Evolutionary conservation across 1,140 invertebrate species (phyloP), one percentile per base, ranked within the genome.

Genomic region (Ips typographus): DNA sequence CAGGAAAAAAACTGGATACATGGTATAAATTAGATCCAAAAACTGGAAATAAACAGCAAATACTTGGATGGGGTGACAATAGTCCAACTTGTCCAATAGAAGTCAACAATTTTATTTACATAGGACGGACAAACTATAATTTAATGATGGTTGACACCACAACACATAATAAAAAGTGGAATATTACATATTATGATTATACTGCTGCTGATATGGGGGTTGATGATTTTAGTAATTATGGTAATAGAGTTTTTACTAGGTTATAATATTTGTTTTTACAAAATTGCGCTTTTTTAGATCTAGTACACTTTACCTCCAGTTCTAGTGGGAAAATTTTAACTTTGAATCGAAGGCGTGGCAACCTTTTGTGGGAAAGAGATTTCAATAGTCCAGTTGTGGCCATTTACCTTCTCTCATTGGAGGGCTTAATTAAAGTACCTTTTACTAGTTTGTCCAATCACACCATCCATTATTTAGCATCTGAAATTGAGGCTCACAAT

Each of bases 21-120:
- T 99, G 96, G 96, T 95, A 96, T 77, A 92, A 91, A 73, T 85
- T 99, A n/a, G 94, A 99, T 83, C 92, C 92, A 1, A 83, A 88
- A 69, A 96, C 93, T 5, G 96, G 96, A 0, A 83, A 87, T 42
- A 93, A 92, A 76, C 86, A 95, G 75, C 90, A 92, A 76, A 86
- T 94, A 3, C 83, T 95, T 75, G 90, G 91, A 79, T 82, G 74
- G 80, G 81, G 72, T 75, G 77, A 76, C 56, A 73, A 78, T 63
- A 74, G 74, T 52, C 71, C 78, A 7, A 80, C 78, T 73, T 91
- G 90, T 78, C 86, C 87, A 1, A 74, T 88, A 0, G 83, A 87
- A 65, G 84, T 85, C 7, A 84, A 86, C 70, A 83, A 85, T 78
- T 80, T 87, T 85, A 70, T 80, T 41, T 94, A 91, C 79, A 87